phyloP scores from a whole-genome alignment of 2,113 vertebrate species.

The Herpailurus yagouaroundi region DNA sequence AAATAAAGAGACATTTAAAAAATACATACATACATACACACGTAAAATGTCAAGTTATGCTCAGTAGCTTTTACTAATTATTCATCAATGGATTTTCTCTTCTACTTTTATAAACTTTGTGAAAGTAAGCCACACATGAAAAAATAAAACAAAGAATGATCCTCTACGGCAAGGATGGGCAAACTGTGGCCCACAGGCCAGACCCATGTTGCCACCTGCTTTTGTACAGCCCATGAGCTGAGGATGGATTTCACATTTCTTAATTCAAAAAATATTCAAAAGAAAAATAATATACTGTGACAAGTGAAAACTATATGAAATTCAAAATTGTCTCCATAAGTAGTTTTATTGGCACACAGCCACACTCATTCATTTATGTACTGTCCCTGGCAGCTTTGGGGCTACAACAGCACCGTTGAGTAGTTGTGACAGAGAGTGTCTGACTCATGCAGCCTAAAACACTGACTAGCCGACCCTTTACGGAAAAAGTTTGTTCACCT shows the following conservation, averaged over 20 bases:
- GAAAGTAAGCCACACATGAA: background rate
- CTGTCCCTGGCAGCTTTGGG: background rate
- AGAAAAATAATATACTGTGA: constrained; percentile 22
- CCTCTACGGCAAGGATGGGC: background rate
- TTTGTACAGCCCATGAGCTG: background rate
- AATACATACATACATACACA: no score
- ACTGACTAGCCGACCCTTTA: background rate
- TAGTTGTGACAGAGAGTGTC: background rate
- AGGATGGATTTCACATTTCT: constrained; percentile 5
- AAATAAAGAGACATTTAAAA: no score
- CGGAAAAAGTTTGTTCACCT: background rate
- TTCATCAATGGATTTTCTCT: background rate
- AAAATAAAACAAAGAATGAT: background rate
- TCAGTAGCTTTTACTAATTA: background rate
- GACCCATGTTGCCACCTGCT: background rate
- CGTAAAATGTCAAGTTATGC: background rate
- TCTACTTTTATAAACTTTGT: constrained; percentile 37
- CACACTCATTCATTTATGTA: background rate
- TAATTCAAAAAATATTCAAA: background rate
- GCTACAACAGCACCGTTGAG: background rate
- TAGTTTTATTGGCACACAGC: background rate
- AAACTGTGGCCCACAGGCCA: background rate
- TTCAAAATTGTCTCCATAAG: constrained; percentile 22
- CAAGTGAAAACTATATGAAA: constrained; percentile 29
- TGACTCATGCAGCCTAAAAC: background rate